Evolutionary conservation across 2,113 vertebrate genomes (phyloP).

Genomic region (Pseudolaguvia tuberculata): DNA sequence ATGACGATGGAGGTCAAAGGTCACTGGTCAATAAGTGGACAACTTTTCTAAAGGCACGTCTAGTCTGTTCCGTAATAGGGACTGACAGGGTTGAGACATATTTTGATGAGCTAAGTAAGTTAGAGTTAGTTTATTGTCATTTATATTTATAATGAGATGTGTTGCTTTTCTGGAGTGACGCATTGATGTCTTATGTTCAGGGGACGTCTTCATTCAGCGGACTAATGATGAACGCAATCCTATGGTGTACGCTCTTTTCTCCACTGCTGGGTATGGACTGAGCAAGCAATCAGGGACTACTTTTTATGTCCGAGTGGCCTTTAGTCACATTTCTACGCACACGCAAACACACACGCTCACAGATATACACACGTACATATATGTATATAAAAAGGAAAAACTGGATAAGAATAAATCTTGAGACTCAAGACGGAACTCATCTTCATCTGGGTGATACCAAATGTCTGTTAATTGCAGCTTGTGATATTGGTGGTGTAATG

Average conservation of each 20-base stretch:
- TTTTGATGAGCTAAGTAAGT: constrained; percentile 80
- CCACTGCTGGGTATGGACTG: constrained; percentile 71
- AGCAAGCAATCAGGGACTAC: background rate
- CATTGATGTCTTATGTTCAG: constrained; percentile 57
- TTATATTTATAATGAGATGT: background rate
- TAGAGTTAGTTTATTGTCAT: background rate
- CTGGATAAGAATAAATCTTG: too few relatives aligned
- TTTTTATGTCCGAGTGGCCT: background rate
- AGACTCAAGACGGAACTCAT: too few relatives aligned
- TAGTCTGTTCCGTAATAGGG: constrained; percentile 79
- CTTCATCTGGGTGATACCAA: too few relatives aligned
- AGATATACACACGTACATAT: too few relatives aligned
- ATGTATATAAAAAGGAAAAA: too few relatives aligned
- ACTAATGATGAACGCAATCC: constrained; percentile 78
- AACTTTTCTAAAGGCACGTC: constrained; percentile 78
- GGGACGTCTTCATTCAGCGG: constrained; percentile 77
- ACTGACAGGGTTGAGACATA: constrained; percentile 77
- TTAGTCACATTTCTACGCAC: background rate
- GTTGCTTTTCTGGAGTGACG: constrained; percentile 4
- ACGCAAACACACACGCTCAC: too few relatives aligned
- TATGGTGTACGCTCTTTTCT: constrained; percentile 74
- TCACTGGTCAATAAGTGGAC: constrained; percentile 82
- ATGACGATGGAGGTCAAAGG: constrained; percentile 79
- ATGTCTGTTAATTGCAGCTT: too few relatives aligned
- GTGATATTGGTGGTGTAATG: too few relatives aligned